Evolutionary conservation across 2,113 vertebrate species (phyloP).

Genomic region (Heterocephalus glaber): DNA sequence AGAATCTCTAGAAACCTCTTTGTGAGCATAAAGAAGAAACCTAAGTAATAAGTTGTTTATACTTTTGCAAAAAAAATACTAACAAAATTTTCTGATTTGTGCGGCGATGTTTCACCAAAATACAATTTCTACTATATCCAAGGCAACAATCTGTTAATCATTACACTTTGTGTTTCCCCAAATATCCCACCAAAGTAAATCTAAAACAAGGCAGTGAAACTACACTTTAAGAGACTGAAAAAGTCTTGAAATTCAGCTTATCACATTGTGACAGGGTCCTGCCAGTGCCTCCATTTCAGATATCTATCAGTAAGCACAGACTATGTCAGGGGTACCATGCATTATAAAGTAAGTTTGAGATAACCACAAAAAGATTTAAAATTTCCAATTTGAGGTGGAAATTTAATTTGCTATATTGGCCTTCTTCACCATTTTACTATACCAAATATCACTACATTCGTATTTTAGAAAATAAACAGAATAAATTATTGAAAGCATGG

Average conservation of each 20-base stretch:
- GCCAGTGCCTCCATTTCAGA: not conserved
- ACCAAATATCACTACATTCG: not conserved
- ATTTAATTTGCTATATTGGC: not conserved
- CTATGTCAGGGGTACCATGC: not conserved
- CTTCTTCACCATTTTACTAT: not conserved
- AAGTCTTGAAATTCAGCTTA: not conserved
- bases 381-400: not conserved
- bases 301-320: not conserved
- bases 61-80: not conserved
- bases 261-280: not conserved
- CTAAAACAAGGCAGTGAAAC: not conserved
- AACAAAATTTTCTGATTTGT: not conserved
- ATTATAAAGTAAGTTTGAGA: not conserved
- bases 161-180: not conserved
- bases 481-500: not conserved
- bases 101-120: not conserved
- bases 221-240: not conserved
- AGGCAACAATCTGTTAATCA: not conserved
- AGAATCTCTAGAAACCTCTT: not conserved
- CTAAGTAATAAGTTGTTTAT: not conserved
- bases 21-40: not conserved
- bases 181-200: not conserved
- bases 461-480: not conserved
- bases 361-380: not conserved
- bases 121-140: not conserved